A percentile compares a stretch with the other conserved stretches of the same genome.
phyloP scores from a whole-genome alignment of 2,113 vertebrate genomes.

The Chamaetylas fuelleborni region DNA sequence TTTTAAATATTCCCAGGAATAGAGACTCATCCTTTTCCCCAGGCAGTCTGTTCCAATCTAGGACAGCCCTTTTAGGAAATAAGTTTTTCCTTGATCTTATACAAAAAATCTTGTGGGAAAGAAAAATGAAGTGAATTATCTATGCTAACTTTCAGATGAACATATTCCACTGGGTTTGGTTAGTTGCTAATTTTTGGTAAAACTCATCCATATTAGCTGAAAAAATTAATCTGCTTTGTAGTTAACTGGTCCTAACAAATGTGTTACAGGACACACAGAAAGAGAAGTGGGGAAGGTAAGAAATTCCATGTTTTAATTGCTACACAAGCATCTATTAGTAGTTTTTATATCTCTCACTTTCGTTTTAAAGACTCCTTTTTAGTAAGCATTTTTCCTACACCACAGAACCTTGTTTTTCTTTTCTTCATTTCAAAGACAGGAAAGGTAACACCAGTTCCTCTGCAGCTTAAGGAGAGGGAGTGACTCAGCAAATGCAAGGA shows the following conservation, averaged over 20 bases:
- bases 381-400: neutral
- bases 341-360: neutral
- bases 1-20: neutral
- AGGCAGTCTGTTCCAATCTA: neutral
- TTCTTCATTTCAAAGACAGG: neutral
- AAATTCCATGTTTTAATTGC: neutral
- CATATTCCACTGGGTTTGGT: neutral
- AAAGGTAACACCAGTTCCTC: neutral
- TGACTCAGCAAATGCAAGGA: neutral
- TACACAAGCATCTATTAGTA: neutral
- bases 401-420: neutral
- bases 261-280: neutral
- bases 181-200: neutral
- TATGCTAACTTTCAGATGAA: neutral
- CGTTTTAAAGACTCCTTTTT: fast-evolving
- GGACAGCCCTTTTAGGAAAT: neutral
- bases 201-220: neutral
- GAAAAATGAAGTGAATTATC: neutral
- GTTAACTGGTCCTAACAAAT: neutral
- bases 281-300: neutral
- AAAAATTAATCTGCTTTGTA: neutral
- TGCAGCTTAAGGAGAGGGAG: neutral
- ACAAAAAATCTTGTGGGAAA: neutral
- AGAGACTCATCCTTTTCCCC: neutral
- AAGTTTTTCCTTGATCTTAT: neutral